Evolutionary conservation across 2,797 vertebrate species (phyloP).

Genomic region (Xenopus petersii): DNA sequence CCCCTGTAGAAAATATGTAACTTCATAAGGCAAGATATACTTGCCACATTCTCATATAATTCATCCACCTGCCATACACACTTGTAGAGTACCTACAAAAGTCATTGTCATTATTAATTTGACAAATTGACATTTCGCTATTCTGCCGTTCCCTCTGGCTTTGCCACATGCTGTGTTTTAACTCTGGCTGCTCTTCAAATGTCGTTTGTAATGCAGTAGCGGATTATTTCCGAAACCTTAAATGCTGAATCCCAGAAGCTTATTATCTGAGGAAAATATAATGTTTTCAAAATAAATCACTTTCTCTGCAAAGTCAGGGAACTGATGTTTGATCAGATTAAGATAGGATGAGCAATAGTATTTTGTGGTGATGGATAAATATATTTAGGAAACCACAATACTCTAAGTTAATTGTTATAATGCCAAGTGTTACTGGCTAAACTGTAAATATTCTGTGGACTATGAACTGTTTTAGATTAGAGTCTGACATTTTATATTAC

Average conservation of each 20-base stretch:
- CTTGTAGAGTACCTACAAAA: neutral
- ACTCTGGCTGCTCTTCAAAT: slow-evolving; percentile 9
- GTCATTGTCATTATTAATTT: slow-evolving; percentile 5
- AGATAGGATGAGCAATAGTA: too few species aligned
- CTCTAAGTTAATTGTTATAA: too few species aligned
- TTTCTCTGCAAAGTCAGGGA: too few species aligned
- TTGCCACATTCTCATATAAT: neutral
- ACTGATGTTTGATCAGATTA: too few species aligned
- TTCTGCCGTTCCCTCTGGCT: neutral
- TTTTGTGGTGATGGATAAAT: too few species aligned
- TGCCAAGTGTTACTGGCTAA: too few species aligned
- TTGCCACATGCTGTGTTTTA: slow-evolving; percentile 7
- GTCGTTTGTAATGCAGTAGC: slow-evolving; percentile 3
- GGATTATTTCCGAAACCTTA: neutral
- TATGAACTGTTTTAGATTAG: too few species aligned
- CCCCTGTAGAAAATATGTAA: too few species aligned
- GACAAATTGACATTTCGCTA: neutral
- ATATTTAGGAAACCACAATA: too few species aligned
- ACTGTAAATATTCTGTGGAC: too few species aligned
- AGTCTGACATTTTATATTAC: too few species aligned
- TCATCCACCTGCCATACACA: neutral
- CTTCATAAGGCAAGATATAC: too few species aligned
- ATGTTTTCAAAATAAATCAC: neutral
- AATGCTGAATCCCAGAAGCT: neutral
- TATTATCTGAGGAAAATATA: slow-evolving; percentile 1